These are phyloP conservation scores for Spodoptera picta DNA, from an alignment of 2,888 invertebrate genomes.

Conservation along the genomic window DNA sequence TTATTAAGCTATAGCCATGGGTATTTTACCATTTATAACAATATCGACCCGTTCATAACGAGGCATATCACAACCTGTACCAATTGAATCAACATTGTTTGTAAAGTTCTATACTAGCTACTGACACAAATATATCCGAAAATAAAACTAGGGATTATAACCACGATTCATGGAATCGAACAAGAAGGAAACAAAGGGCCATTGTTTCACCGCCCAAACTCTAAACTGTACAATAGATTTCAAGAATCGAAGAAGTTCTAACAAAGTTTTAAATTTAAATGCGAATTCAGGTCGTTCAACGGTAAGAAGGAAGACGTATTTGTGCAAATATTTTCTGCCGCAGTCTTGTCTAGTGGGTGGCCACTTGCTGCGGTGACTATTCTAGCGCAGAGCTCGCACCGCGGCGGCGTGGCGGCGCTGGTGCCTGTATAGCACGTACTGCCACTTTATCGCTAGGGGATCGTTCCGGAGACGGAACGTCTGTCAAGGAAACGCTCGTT, in stretches of 20 bases:
- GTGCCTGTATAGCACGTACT: slow-evolving; percentile 69
- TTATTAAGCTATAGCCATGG: slow-evolving; percentile 88
- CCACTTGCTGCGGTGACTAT: slow-evolving; percentile 74
- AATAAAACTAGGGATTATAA: slow-evolving; percentile 87
- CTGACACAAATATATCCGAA: slow-evolving; percentile 87
- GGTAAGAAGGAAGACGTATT: slow-evolving; percentile 88
- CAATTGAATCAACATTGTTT: slow-evolving; percentile 89
- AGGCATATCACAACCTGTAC: slow-evolving; percentile 89
- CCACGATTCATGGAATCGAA: slow-evolving; percentile 88
- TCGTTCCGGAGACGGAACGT: slow-evolving; percentile 62
- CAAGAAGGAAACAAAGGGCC: slow-evolving; percentile 85
- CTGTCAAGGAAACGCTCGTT: slow-evolving; percentile 66
- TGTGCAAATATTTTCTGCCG: slow-evolving; percentile 82
- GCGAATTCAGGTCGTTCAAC: slow-evolving; percentile 85
- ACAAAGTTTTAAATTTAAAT: slow-evolving; percentile 84
- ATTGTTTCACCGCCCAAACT: slow-evolving; percentile 81
- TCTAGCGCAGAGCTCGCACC: slow-evolving; percentile 67
- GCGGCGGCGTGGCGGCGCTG: slow-evolving; percentile 56
- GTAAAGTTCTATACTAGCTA: slow-evolving; percentile 89
- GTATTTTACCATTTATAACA: slow-evolving; percentile 88
- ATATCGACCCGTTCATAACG: slow-evolving; percentile 89
- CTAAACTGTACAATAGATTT: slow-evolving; percentile 87
- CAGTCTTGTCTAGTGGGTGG: slow-evolving; percentile 66
- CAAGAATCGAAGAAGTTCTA: slow-evolving; percentile 84
- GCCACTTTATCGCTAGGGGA: slow-evolving; percentile 68